Evolutionary conservation across 2,113 vertebrate species (phyloP).

Genomic region (Eptatretus burgeri): DNA sequence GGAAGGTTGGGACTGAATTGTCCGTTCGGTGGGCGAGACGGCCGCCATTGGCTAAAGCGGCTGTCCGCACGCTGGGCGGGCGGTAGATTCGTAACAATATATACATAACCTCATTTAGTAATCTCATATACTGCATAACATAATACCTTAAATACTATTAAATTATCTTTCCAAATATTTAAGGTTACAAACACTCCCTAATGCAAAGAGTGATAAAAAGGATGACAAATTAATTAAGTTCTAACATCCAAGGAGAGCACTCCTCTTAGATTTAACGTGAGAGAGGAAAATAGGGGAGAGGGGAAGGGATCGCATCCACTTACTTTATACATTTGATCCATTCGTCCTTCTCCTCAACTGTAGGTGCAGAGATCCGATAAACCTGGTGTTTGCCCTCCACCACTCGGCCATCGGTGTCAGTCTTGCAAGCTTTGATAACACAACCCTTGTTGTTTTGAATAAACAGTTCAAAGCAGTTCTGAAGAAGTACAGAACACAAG

Average conservation of each 20-base stretch:
- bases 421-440: conserved; percentile 94
- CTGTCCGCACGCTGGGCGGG: no score
- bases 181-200: no score
- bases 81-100: no score
- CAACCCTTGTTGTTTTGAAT: conserved; percentile 86
- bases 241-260: not conserved
- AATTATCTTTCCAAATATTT: no score
- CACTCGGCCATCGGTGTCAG: conserved; percentile 68
- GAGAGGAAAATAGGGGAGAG: not conserved
- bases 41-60: no score
- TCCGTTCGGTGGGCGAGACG: no score
- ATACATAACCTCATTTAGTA: no score
- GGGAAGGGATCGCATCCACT: conserved; percentile 15
- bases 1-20: no score
- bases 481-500: not conserved
- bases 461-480: conserved; percentile 94
- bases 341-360: conserved; percentile 78
- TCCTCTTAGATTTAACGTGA: not conserved
- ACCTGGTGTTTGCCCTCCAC: conserved; percentile 95
- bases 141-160: no score
- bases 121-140: no score
- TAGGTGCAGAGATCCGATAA: conserved; percentile 85
- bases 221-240: not conserved
- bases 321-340: conserved; percentile 98
- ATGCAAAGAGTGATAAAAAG: no score